Conservation (phyloP, 2,113 vertebrate genomes). For the Abramis brama region DNA sequence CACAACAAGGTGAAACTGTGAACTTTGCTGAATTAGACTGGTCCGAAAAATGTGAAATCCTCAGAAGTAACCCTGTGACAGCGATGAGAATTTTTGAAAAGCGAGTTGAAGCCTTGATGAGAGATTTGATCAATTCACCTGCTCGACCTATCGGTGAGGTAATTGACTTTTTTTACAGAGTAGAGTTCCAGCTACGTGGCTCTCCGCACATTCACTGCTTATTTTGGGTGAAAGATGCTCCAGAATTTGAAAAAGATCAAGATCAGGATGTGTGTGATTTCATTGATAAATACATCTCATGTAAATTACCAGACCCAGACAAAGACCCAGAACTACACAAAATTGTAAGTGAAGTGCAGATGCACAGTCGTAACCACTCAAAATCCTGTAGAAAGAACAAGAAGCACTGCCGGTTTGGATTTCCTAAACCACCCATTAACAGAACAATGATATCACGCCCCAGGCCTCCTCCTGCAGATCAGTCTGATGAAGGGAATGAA, state of each 20-base stretch:
- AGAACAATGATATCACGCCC: slow-evolving; percentile 10
- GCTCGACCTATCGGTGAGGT: slow-evolving; percentile 38
- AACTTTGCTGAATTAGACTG: slow-evolving; percentile 32
- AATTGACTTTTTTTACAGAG: slow-evolving; percentile 38
- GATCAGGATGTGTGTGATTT: too few relatives aligned
- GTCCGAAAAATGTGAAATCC: slow-evolving; percentile 47
- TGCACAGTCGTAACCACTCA: too few relatives aligned
- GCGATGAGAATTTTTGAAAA: slow-evolving; percentile 49
- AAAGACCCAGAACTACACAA: too few relatives aligned
- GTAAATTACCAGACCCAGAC: too few relatives aligned
- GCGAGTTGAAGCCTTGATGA: slow-evolving; percentile 30
- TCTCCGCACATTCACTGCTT: too few relatives aligned
- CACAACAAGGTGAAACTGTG: slow-evolving; percentile 47
- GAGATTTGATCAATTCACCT: slow-evolving; percentile 30
- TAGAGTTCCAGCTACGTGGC: slow-evolving; percentile 55
- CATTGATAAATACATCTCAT: too few relatives aligned
- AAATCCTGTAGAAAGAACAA: too few relatives aligned
- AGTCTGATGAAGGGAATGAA: not conserved
- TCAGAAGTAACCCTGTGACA: slow-evolving; percentile 43
- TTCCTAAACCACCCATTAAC: slow-evolving; percentile 45
- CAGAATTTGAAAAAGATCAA: too few relatives aligned
- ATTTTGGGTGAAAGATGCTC: too few relatives aligned
- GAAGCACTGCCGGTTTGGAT: slow-evolving; percentile 37
- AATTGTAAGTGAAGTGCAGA: too few relatives aligned
- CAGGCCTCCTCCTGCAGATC: not conserved